Base-by-base conservation (phyloP, 2,888 invertebrate genomes). In the Anticlea derivata region DNA sequence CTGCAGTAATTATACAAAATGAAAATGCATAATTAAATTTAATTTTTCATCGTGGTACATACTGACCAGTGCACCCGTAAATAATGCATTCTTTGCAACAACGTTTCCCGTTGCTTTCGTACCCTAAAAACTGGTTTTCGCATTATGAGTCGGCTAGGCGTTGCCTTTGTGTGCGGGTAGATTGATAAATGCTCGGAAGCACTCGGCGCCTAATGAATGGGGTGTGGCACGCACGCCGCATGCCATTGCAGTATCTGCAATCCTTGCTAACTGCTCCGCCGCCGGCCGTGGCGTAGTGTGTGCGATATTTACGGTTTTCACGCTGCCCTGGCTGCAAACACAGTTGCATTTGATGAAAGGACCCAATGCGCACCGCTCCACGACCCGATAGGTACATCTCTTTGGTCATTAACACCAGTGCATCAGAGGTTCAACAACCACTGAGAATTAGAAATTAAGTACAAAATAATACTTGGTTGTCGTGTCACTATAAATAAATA, bases 131-230 rank as follows among this genome's bases (percentile, higher is more conserved):
- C 58, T 52, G 54, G 54, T 55, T 56, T 61, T 62, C 58, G 48
- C 58, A 60, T 62, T 56, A 62, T 60, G 58, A 60, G 64, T 43
- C 52, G 52, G 43, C 69, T 70, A 75, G 74, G 73, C 68, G 73
- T 70, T 70, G 69, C 73, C 67, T 63, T 65, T 69, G 70, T 69
- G 70, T 75, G 75, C 64, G 77, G 75, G 79, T 76, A 78, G 87
- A 86, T 86, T 89, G 89, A 88, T 88, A 88, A 86, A 89, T 86
- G 85, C 82, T 80, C 86, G 87, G 86, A 89, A 88, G 86, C 88
- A 88, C 88, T 89, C 85, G 79, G 73, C 80, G 72, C 71, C 83
- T 86, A 88, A 87, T 88, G 86, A 88, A 88, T 86, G 83, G 86
- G 86, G 87, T 84, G 86, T 83, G 84, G 86, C 87, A 85, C 86